These are phyloP conservation scores for Calameuta filiformis DNA, from an alignment of 2,888 invertebrate genomes.

Conservation along the genomic window DNA sequence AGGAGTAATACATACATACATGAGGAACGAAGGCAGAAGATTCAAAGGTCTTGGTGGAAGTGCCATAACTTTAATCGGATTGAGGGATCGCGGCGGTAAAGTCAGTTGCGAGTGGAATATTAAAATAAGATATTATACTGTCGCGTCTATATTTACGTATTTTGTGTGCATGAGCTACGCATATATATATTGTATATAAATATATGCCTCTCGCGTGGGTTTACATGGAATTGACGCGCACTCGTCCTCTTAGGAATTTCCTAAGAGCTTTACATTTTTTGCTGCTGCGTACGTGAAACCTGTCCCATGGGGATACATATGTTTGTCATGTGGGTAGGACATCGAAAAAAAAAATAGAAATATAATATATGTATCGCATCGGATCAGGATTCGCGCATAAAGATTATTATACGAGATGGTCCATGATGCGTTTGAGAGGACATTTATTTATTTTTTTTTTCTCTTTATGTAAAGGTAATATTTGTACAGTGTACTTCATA, in stretches of 20 bases:
- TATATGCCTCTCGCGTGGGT: not conserved
- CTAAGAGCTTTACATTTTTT: not conserved
- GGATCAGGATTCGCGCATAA: not conserved
- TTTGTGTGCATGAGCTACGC: too few species aligned
- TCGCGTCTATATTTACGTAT: too few species aligned
- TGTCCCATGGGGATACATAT: not conserved
- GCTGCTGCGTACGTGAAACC: not conserved
- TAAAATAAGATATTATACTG: too few species aligned
- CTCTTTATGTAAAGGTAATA: not conserved
- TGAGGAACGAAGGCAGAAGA: too few species aligned
- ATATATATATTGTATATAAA: too few species aligned
- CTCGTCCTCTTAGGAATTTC: not conserved
- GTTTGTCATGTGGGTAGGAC: not conserved
- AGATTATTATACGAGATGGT: not conserved
- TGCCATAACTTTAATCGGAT: too few species aligned
- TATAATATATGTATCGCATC: not conserved
- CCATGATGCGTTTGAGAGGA: not conserved
- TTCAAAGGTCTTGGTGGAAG: too few species aligned
- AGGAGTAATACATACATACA: too few species aligned
- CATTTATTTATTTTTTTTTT: not conserved
- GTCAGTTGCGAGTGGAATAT: too few species aligned
- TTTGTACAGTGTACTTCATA: not conserved
- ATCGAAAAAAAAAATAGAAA: not conserved
- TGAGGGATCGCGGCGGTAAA: too few species aligned
- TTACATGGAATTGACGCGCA: not conserved